phyloP scores from a whole-genome alignment of 2,113 vertebrate genomes.

The Pipa parva region DNA sequence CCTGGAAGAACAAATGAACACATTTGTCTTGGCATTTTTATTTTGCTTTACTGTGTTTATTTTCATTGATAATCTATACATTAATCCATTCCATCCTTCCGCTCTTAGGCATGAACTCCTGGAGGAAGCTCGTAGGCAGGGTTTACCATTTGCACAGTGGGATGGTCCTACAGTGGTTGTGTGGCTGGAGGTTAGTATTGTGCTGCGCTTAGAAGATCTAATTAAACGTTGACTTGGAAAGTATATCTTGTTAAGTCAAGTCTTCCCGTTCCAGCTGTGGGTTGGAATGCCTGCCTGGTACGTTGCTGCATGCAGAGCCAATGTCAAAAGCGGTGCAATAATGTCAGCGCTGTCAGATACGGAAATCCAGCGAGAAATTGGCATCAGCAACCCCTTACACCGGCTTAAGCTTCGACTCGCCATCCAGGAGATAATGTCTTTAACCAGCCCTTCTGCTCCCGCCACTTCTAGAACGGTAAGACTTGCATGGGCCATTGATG shows the following conservation, averaged over 20 bases:
- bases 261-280: slow-evolving; percentile 75
- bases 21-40: too few relatives aligned
- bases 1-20: too few relatives aligned
- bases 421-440: slow-evolving; percentile 97
- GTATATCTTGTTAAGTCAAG: too few relatives aligned
- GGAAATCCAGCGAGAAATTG: slow-evolving; percentile 94
- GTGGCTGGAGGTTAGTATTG: slow-evolving; percentile 88
- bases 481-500: too few relatives aligned
- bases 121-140: slow-evolving; percentile 89
- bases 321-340: slow-evolving; percentile 95
- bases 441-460: slow-evolving; percentile 93
- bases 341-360: slow-evolving; percentile 97
- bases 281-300: slow-evolving; percentile 99
- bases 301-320: slow-evolving; percentile 92
- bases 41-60: too few relatives aligned
- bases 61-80: too few relatives aligned
- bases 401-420: slow-evolving; percentile 90
- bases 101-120: slow-evolving; percentile 81
- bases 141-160: slow-evolving; percentile 94
- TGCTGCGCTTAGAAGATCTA: not conserved
- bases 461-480: slow-evolving; percentile 94
- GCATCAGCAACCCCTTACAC: slow-evolving; percentile 94
- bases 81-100: too few relatives aligned
- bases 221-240: not conserved
- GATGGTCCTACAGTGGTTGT: slow-evolving; percentile 94